Percentiles rank a stretch among this genome's conserved stretches.
Evolutionary conservation across 2,113 vertebrate species (phyloP).

Genomic region (Ageneiosus marmoratus): DNA sequence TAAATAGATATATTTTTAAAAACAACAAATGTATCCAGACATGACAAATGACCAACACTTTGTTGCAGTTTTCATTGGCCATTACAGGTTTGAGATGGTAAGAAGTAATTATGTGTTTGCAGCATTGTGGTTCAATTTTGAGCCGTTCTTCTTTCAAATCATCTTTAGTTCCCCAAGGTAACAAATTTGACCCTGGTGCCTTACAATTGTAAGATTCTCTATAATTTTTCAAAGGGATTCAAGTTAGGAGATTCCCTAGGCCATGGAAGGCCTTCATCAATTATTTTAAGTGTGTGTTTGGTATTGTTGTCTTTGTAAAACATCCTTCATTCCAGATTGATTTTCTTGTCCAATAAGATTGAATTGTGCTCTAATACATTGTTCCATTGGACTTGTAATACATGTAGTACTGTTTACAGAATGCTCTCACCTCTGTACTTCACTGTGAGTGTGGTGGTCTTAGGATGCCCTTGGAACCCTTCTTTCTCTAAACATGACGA

Average conservation of each 20-base stretch:
- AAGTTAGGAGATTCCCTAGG: background rate
- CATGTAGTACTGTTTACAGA: background rate
- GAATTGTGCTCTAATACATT: background rate
- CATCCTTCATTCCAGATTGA: background rate
- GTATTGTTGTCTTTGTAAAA: background rate
- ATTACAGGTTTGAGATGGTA: background rate
- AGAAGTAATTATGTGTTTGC: background rate
- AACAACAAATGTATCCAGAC: background rate
- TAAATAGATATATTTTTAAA: background rate
- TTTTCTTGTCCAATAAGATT: background rate
- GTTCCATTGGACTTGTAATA: background rate
- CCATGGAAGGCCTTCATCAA: background rate
- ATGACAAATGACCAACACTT: background rate
- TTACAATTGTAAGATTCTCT: background rate
- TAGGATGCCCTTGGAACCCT: background rate
- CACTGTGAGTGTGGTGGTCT: background rate
- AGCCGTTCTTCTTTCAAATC: background rate
- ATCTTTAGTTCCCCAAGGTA: background rate
- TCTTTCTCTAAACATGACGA: background rate
- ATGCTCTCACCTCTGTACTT: background rate
- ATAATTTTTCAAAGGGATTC: background rate
- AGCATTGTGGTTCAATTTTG: background rate
- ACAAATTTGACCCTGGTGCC: background rate
- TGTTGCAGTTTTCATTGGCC: background rate
- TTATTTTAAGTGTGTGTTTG: background rate